Evolutionary conservation across 1,140 invertebrate species (phyloP).

Genomic region (Mylabris phalerata): DNA sequence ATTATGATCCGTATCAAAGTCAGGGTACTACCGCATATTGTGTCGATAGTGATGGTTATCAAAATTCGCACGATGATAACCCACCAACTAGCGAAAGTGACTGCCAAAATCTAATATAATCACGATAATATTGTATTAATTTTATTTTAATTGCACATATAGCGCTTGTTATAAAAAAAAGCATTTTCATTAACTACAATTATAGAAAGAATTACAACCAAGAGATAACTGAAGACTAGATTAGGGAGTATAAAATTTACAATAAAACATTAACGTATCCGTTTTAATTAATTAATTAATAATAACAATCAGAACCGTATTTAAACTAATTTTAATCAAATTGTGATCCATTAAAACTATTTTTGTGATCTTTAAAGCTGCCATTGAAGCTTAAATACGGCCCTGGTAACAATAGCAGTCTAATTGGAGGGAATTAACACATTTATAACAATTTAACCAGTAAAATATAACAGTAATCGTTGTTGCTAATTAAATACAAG

Average conservation of each 20-base stretch:
- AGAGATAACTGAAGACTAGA: slow-evolving; percentile 15
- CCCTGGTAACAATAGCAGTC: slow-evolving; percentile 3
- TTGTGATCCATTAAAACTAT: no score
- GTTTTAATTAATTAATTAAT: no score
- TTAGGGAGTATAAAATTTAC: slow-evolving; percentile 15
- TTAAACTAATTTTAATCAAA: no score
- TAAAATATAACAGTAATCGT: neutral
- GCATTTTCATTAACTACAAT: no score
- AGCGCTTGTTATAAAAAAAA: neutral
- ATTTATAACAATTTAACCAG: slow-evolving; percentile 5
- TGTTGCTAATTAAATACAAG: no score
- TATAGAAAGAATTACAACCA: no score
- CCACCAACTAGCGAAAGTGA: slow-evolving; percentile 7
- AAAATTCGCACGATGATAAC: slow-evolving; percentile 17
- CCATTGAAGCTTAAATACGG: no score
- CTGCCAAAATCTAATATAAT: neutral
- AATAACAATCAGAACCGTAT: slow-evolving; percentile 1
- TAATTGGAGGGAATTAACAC: slow-evolving; percentile 17
- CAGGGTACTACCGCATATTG: slow-evolving; percentile 44
- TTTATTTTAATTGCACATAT: neutral
- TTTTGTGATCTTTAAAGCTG: no score
- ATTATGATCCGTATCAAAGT: slow-evolving; percentile 46
- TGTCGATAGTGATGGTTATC: slow-evolving; percentile 49
- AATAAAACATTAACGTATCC: slow-evolving; percentile 10
- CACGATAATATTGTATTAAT: slow-evolving; percentile 9